phyloP scores from a whole-genome alignment of 2,113 vertebrate species.

The Cyanistes caeruleus region DNA sequence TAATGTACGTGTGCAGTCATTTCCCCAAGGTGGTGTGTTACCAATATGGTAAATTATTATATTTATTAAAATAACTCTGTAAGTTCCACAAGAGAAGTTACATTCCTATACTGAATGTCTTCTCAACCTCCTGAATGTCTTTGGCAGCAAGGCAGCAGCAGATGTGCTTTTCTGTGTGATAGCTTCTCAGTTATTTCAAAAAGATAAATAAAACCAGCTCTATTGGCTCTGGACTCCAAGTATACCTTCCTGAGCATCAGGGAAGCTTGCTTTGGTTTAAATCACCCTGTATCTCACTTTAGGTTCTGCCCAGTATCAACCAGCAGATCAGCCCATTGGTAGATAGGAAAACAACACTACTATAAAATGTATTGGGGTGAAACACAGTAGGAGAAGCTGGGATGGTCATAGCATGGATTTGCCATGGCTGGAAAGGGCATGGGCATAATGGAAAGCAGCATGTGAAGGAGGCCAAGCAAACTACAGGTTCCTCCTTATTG shows the following conservation, averaged over 20 bases:
- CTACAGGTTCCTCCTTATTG: neutral
- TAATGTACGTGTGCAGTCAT: neutral
- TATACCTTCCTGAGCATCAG: neutral
- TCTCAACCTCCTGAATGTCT: neutral
- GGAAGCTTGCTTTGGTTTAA: neutral
- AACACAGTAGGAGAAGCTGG: neutral
- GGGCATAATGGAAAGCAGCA: neutral
- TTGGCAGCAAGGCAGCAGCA: neutral
- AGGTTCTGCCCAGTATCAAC: neutral
- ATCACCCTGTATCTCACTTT: neutral
- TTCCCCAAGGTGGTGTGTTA: neutral
- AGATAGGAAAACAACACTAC: neutral
- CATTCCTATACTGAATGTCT: neutral
- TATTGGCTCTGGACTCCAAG: neutral
- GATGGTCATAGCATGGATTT: neutral
- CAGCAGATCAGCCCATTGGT: neutral
- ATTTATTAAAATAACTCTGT: neutral
- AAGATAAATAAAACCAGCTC: neutral
- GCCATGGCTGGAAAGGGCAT: neutral
- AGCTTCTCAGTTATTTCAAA: neutral
- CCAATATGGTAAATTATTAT: neutral
- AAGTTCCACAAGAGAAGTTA: neutral
- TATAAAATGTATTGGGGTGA: neutral
- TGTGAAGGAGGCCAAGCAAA: neutral
- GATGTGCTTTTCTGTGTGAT: neutral